Conservation (phyloP, 2,113 vertebrate genomes). For the Brachionichthys hirsutus region DNA sequence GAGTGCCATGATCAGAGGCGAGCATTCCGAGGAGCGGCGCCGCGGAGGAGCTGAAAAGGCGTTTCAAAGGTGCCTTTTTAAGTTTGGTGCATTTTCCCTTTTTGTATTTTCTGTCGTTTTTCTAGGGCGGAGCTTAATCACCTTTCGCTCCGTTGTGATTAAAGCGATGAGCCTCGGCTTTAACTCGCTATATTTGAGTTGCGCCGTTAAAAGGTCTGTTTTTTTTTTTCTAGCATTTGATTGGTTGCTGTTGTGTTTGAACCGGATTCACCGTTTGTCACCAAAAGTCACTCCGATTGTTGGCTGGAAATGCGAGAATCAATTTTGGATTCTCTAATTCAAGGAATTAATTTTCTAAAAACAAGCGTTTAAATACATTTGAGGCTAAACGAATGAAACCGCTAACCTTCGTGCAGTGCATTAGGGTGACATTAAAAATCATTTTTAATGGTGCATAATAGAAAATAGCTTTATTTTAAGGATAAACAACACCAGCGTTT, state of each 20-base stretch:
- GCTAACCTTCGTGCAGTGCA: background rate
- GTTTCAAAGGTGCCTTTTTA: constrained; percentile 75
- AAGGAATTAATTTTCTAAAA: background rate
- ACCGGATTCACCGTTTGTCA: background rate
- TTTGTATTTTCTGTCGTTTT: constrained; percentile 38
- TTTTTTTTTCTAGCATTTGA: constrained; percentile 32
- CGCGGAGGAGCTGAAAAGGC: constrained; percentile 9
- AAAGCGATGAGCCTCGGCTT: constrained; percentile 75
- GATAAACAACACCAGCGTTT: constrained; percentile 6
- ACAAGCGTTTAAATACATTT: no score
- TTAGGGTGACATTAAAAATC: constrained; percentile 5
- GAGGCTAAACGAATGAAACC: background rate
- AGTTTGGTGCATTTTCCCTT: constrained; percentile 43
- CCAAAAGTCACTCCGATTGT: background rate
- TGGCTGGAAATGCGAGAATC: no score
- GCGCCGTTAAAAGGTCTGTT: constrained; percentile 46
- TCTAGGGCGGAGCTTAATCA: constrained; percentile 75
- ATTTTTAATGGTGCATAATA: background rate
- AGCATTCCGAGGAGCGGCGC: constrained; percentile 30
- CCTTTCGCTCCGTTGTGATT: constrained; percentile 74
- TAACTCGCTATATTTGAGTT: constrained; percentile 71
- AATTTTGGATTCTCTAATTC: no score
- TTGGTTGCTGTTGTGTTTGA: constrained; percentile 23
- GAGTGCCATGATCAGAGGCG: constrained; percentile 35
- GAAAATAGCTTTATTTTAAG: constrained; percentile 17